Evolutionary conservation across 2,113 vertebrate species (phyloP).

Genomic region (Pleuronectes platessa): DNA sequence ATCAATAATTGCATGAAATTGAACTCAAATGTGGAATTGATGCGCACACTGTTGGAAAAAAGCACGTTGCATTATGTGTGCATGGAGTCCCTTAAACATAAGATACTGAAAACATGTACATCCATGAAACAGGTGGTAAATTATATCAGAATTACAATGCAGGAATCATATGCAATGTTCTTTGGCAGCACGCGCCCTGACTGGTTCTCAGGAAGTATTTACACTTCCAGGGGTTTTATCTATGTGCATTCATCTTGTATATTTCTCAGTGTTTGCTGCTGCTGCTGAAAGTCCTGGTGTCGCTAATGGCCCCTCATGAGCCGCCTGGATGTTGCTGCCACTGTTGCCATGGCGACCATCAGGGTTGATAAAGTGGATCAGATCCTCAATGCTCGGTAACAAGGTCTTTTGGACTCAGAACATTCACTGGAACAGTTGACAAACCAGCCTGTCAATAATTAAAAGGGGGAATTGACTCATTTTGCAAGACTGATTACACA

Average conservation of each 20-base stretch:
- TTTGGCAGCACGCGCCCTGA: not conserved
- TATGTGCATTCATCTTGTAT: not conserved
- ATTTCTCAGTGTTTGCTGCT: not conserved
- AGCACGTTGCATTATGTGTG: not conserved
- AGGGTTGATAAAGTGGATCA: conserved; percentile 43
- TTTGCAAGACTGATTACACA: not conserved
- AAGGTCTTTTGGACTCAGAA: conserved; percentile 42
- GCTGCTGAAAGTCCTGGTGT: conserved; percentile 28
- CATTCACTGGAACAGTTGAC: conserved; percentile 30
- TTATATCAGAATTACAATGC: not conserved
- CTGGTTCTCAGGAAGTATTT: conserved; percentile 3
- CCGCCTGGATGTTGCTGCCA: conserved; percentile 55
- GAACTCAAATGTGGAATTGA: conserved; percentile 11
- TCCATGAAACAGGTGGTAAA: not conserved
- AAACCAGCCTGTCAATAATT: not conserved
- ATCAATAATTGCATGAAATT: conserved; percentile 42
- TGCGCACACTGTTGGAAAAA: not conserved
- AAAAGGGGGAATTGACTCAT: conserved; percentile 15
- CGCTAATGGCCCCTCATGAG: conserved; percentile 43
- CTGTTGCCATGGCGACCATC: conserved; percentile 72
- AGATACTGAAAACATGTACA: not conserved
- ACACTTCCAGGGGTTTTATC: not conserved
- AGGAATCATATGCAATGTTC: not conserved
- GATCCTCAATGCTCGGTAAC: conserved; percentile 46
- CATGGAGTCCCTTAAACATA: not conserved